Evolutionary conservation across 2,888 invertebrate genomes (phyloP).

Genomic region (Phengaris arion): DNA sequence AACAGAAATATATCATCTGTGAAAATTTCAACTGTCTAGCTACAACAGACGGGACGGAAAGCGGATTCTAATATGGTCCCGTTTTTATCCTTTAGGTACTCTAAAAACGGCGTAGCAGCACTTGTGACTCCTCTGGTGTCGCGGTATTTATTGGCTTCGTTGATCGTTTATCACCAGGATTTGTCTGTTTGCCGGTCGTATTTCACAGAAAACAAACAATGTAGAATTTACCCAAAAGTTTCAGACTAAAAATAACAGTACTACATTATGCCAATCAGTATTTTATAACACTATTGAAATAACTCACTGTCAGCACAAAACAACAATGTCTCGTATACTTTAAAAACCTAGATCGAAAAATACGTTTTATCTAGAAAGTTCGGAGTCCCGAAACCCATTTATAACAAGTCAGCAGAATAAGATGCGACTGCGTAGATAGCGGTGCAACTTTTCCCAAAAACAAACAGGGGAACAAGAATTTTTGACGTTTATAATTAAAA

Average conservation of each 20-base stretch:
- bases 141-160: no score
- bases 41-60: no score
- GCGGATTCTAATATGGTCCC: no score
- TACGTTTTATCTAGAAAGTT: slow-evolving; percentile 25
- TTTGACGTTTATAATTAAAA: no score
- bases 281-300: neutral
- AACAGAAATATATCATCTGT: no score
- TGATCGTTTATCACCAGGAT: no score
- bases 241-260: neutral
- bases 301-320: slow-evolving; percentile 19
- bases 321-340: slow-evolving; percentile 23
- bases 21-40: no score
- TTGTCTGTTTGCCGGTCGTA: no score
- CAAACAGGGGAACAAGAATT: neutral
- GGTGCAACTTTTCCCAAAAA: slow-evolving; percentile 7
- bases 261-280: neutral
- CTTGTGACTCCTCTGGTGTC: no score
- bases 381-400: slow-evolving; percentile 46
- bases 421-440: slow-evolving; percentile 2
- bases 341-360: slow-evolving; percentile 21
- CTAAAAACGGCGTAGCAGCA: no score
- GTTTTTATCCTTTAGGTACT: no score
- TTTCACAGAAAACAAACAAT: neutral
- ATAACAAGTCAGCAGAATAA: slow-evolving; percentile 64
- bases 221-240: neutral